These are phyloP conservation scores for Eciton burchellii DNA, from an alignment of 1,140 invertebrate genomes.

Conservation along the genomic window DNA sequence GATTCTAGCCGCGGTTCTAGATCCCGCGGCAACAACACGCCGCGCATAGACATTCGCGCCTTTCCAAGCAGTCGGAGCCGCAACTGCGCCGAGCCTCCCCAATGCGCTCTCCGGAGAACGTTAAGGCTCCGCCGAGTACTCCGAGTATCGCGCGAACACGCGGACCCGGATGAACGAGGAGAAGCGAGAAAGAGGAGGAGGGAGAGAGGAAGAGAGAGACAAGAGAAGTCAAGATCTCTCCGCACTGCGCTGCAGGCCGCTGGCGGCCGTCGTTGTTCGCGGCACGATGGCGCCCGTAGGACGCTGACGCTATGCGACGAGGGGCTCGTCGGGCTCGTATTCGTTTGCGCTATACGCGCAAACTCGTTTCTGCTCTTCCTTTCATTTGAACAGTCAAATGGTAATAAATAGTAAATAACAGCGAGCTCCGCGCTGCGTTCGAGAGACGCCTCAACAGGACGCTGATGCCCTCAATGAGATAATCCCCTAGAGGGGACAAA, in stretches of 20 bases:
- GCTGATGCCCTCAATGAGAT: too few species aligned
- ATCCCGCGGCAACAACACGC: constrained; percentile 71
- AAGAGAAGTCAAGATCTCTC: constrained; percentile 75
- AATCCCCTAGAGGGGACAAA: too few species aligned
- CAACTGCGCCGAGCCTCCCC: constrained; percentile 49
- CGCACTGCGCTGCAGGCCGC: constrained; percentile 47
- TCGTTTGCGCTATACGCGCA: too few species aligned
- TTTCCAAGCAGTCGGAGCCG: constrained; percentile 52
- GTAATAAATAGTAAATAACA: too few species aligned
- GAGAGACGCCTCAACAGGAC: too few species aligned
- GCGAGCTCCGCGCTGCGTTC: too few species aligned
- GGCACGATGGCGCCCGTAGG: constrained; percentile 83
- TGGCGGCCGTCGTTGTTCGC: constrained; percentile 53
- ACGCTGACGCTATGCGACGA: constrained; percentile 80
- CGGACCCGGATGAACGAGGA: constrained; percentile 51
- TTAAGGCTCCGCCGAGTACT: constrained; percentile 3
- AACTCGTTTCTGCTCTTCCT: neutral
- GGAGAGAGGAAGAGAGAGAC: constrained; percentile 42
- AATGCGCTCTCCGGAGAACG: constrained; percentile 16
- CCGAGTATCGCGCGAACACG: constrained; percentile 42
- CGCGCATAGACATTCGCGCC: constrained; percentile 73
- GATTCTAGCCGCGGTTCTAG: constrained; percentile 68
- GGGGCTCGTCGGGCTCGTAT: constrained; percentile 73
- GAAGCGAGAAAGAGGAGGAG: constrained; percentile 61
- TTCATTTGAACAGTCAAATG: too few species aligned